Evolutionary conservation across 2,797 vertebrate species (phyloP).

Genomic region (Parotocinclus haroldoi): DNA sequence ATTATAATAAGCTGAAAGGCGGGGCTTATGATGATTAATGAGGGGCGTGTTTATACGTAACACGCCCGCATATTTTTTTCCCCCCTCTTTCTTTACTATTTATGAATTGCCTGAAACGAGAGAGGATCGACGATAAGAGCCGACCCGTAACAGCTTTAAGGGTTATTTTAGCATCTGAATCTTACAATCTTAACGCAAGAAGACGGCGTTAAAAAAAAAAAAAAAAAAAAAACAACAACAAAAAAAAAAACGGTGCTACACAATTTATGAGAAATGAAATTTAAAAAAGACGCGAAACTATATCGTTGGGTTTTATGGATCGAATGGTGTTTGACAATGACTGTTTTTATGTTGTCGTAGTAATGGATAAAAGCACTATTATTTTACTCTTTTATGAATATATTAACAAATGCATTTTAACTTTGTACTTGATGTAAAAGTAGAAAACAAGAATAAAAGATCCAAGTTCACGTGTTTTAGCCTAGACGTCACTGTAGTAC

Average conservation of each 20-base stretch:
- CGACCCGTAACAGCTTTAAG: conserved; percentile 67
- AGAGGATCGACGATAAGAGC: conserved; percentile 53
- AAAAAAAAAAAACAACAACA: too few relatives aligned
- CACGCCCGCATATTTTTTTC: conserved; percentile 12
- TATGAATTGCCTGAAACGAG: conserved; percentile 33
- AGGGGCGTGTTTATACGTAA: conserved; percentile 17
- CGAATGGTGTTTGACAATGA: conserved; percentile 94
- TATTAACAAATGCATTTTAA: conserved; percentile 98
- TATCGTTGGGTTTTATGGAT: conserved; percentile 94
- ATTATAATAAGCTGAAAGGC: conserved; percentile 19
- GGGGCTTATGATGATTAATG: not conserved
- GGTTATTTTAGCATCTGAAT: conserved; percentile 67
- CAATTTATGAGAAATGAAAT: conserved; percentile 71
- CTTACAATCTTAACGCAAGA: conserved; percentile 54
- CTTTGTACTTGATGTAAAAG: conserved; percentile 95
- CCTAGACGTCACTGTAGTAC: conserved; percentile 83
- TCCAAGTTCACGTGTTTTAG: conserved; percentile 93
- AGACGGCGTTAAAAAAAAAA: conserved; percentile 83
- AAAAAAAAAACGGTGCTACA: conserved; percentile 82
- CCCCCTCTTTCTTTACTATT: conserved; percentile 34
- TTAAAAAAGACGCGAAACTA: conserved; percentile 66
- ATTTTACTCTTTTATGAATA: conserved; percentile 97
- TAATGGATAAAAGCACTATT: conserved; percentile 91
- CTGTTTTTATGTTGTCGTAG: conserved; percentile 97
- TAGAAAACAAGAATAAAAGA: conserved; percentile 73